phyloP scores from a whole-genome alignment of 1,140 invertebrate genomes.

The Holcopasites calliopsidis region DNA sequence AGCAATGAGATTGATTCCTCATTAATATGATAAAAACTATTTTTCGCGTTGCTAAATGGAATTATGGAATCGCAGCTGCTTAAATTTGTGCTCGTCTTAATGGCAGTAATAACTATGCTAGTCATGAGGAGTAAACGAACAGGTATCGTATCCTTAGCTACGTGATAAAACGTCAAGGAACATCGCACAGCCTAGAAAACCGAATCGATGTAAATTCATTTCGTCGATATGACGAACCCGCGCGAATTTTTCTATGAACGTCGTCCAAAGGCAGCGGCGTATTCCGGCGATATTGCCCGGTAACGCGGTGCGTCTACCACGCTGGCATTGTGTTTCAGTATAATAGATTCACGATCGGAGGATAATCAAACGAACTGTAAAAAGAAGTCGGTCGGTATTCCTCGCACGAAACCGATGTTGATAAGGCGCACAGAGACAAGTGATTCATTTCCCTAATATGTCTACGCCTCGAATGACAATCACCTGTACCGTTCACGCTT shows the following conservation, averaged over 20 bases:
- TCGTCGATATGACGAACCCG: conserved; percentile 34
- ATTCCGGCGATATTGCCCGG: conserved; percentile 27
- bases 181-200: neutral
- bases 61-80: too few species aligned
- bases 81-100: too few species aligned
- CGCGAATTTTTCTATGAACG: conserved; percentile 39
- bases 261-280: conserved; percentile 3
- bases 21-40: too few species aligned
- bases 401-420: conserved; percentile 35
- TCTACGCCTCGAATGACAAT: conserved; percentile 40
- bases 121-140: neutral
- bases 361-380: conserved; percentile 47
- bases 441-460: conserved; percentile 47
- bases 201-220: neutral
- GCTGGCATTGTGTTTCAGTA: conserved; percentile 37
- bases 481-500: conserved; percentile 1
- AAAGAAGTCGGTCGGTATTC: conserved; percentile 31
- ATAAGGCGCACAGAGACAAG: conserved; percentile 22
- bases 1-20: too few species aligned
- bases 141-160: neutral
- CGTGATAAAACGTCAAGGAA: conserved; percentile 14
- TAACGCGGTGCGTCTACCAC: conserved; percentile 31
- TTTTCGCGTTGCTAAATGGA: too few species aligned
- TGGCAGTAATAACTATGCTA: too few species aligned
- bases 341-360: conserved; percentile 42